Percentiles rank a stretch among this genome's conserved stretches.
These are phyloP conservation scores for Macroglossus sobrinus DNA, from an alignment of 2,113 vertebrate genomes.

Conservation along the genomic window DNA sequence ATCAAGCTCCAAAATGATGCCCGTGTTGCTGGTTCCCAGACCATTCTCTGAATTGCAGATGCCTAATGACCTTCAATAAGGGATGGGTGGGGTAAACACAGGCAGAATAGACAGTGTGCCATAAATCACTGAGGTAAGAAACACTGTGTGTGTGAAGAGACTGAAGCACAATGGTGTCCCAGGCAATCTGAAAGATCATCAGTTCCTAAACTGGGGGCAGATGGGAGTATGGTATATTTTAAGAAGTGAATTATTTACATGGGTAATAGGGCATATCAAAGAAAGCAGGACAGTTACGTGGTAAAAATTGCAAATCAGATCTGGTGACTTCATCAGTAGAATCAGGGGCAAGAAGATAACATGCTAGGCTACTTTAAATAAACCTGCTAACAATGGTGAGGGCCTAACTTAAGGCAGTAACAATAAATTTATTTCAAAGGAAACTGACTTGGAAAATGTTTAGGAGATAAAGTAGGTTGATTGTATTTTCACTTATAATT, in stretches of 20 bases:
- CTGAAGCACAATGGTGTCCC: not conserved
- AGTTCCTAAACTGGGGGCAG: not conserved
- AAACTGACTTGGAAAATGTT: not conserved
- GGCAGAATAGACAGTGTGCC: not conserved
- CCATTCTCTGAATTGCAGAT: not conserved
- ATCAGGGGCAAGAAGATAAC: not conserved
- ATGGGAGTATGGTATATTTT: not conserved
- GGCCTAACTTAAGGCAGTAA: not conserved
- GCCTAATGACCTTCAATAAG: not conserved
- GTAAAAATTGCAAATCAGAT: not conserved
- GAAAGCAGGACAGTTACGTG: not conserved
- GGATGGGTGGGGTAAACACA: too few species aligned
- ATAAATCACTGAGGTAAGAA: not conserved
- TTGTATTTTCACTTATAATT: not conserved
- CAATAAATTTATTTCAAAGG: not conserved
- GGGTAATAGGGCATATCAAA: not conserved
- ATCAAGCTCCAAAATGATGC: not conserved
- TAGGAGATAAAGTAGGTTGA: not conserved
- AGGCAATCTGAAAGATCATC: not conserved
- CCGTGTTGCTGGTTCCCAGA: not conserved
- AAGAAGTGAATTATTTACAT: not conserved
- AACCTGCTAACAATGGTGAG: not conserved
- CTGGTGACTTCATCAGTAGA: not conserved
- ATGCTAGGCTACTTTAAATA: not conserved
- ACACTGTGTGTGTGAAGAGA: not conserved